Percentiles rank a stretch among this genome's conserved stretches.
Evolutionary conservation across 1,140 invertebrate genomes (phyloP).

Genomic region (Drosophila pseudoananassae): DNA sequence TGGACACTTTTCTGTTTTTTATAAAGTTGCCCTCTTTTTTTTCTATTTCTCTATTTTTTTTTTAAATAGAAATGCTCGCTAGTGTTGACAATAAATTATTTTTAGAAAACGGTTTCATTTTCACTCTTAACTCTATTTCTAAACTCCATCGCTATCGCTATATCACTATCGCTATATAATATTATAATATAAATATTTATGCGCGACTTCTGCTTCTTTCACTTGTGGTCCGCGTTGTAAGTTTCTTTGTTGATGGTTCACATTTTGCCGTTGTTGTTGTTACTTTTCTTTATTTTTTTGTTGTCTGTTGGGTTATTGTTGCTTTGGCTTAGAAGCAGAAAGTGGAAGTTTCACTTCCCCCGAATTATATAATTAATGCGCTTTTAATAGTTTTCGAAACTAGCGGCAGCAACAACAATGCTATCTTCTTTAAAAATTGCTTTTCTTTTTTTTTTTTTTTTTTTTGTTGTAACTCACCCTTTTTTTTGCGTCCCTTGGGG

Average conservation of each 20-base stretch:
- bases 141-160: not conserved
- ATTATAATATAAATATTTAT: constrained; percentile 59
- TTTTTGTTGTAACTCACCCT: constrained; percentile 17
- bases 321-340: constrained; percentile 65
- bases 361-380: constrained; percentile 77
- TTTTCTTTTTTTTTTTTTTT: constrained; percentile 5
- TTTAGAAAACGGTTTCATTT: constrained; percentile 77
- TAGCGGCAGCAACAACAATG: constrained; percentile 26
- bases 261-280: constrained; percentile 47
- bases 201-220: constrained; percentile 18
- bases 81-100: constrained; percentile 62
- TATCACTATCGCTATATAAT: constrained; percentile 6
- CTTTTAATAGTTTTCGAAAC: constrained; percentile 59
- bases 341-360: constrained; percentile 74
- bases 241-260: constrained; percentile 67
- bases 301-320: constrained; percentile 25
- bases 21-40: constrained; percentile 5
- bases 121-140: constrained; percentile 29
- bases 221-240: not conserved
- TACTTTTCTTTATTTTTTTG: constrained; percentile 9
- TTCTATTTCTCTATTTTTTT: constrained; percentile 27
- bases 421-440: constrained; percentile 18
- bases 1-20: constrained; percentile 35
- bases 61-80: constrained; percentile 35
- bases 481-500: constrained; percentile 21